Percentiles rank a stretch among this genome's conserved stretches.
phyloP scores from a whole-genome alignment of 2,888 invertebrate species.

The Aleiodes testaceus region DNA sequence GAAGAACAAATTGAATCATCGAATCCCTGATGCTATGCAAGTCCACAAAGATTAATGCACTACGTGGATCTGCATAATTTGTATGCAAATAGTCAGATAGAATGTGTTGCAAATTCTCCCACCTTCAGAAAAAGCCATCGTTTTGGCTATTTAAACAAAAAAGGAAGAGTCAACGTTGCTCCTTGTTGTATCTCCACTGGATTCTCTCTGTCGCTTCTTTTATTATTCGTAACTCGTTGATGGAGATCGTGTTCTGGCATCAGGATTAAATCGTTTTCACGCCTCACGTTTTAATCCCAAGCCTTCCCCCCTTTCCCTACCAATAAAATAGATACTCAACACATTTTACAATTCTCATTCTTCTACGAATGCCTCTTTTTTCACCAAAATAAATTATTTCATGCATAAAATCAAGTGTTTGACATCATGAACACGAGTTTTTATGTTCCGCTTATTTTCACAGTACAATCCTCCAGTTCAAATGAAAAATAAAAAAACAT shows the following conservation, averaged over 20 bases:
- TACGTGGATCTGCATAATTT: conserved; percentile 59
- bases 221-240: conserved; percentile 40
- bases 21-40: conserved; percentile 53
- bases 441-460: background rate
- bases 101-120: conserved; percentile 49
- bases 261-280: conserved; percentile 40
- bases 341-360: conserved; percentile 31
- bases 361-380: conserved; percentile 18
- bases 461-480: conserved; percentile 29
- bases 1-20: conserved; percentile 54
- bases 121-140: background rate
- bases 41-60: conserved; percentile 59
- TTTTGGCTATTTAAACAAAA: too few relatives aligned
- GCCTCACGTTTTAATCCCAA: conserved; percentile 26
- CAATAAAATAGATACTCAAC: conserved; percentile 40
- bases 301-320: background rate
- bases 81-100: conserved; percentile 57
- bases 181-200: conserved; percentile 16
- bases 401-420: conserved; percentile 13
- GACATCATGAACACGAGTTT: conserved; percentile 11
- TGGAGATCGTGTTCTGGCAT: conserved; percentile 36
- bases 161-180: background rate
- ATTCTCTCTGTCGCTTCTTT: conserved; percentile 18
- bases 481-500: too few relatives aligned
- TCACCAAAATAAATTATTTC: conserved; percentile 1